Percentiles rank a stretch among this genome's conserved stretches.
These are phyloP conservation scores for Capitulum mitella DNA, from an alignment of 2,888 invertebrate species.

Conservation along the genomic window DNA sequence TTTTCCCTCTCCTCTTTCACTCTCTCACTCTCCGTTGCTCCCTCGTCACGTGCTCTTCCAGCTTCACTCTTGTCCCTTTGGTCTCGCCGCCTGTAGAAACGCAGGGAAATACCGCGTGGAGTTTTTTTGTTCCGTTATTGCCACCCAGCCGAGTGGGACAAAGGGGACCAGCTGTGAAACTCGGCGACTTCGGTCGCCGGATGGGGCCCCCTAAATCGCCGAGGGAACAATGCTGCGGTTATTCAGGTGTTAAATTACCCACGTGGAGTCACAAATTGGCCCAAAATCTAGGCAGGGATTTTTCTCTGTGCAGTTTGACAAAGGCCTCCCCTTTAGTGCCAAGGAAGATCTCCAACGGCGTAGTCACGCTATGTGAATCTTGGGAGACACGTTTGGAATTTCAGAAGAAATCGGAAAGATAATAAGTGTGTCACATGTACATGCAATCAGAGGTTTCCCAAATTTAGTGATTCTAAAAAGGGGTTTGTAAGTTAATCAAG, in stretches of 20 bases:
- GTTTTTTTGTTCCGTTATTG: neutral
- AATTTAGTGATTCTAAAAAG: too few species aligned
- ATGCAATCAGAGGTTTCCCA: too few species aligned
- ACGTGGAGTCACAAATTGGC: neutral
- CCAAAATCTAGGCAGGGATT: neutral
- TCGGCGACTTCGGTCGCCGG: too few species aligned
- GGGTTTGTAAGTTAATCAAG: too few species aligned
- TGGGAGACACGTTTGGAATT: neutral
- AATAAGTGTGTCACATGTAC: too few species aligned
- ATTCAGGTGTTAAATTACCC: constrained; percentile 1
- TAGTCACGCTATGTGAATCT: neutral
- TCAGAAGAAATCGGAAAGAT: neutral
- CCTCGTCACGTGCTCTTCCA: too few species aligned
- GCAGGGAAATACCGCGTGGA: neutral
- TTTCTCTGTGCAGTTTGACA: neutral
- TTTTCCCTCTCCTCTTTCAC: too few species aligned
- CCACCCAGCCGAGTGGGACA: neutral
- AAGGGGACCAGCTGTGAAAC: neutral
- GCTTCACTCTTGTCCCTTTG: neutral
- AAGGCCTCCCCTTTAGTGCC: neutral
- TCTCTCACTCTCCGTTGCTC: too few species aligned
- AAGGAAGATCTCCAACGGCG: too few species aligned
- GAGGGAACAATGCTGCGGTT: neutral
- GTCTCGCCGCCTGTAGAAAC: neutral
- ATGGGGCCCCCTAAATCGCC: neutral